These are phyloP conservation scores for Drosophila athabasca DNA, from an alignment of 1,140 invertebrate species.

Conservation along the genomic window DNA sequence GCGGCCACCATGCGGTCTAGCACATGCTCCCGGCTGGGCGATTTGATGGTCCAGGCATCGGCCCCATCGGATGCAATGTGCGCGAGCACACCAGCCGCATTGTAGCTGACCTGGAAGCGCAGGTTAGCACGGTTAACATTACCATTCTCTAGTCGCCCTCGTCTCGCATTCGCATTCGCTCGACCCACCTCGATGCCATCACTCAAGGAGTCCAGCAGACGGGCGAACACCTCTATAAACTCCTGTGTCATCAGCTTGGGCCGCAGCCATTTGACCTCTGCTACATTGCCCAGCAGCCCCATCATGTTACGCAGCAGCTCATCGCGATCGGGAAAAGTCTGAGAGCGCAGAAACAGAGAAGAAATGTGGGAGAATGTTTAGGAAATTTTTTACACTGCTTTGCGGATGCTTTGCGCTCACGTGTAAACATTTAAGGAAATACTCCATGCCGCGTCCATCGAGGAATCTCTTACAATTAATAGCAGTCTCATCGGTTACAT, in stretches of 20 bases:
- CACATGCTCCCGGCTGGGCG: constrained; percentile 89
- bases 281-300: constrained; percentile 97
- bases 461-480: constrained; percentile 96
- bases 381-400: not conserved
- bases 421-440: constrained; percentile 93
- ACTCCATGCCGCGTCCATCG: constrained; percentile 92
- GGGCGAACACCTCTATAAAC: constrained; percentile 94
- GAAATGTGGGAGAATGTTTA: not conserved
- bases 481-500: constrained; percentile 98
- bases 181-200: constrained; percentile 95
- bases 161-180: constrained; percentile 26
- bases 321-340: constrained; percentile 94
- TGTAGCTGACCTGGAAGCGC: constrained; percentile 93
- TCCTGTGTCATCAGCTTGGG: constrained; percentile 92
- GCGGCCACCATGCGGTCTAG: constrained; percentile 90
- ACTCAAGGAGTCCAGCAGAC: constrained; percentile 91
- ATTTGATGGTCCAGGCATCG: constrained; percentile 90
- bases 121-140: constrained; percentile 69
- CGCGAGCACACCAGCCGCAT: constrained; percentile 97
- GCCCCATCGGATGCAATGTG: constrained; percentile 97
- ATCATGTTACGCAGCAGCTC: constrained; percentile 98
- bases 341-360: constrained; percentile 44
- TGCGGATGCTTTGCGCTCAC: constrained; percentile 84
- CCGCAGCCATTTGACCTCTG: constrained; percentile 94
- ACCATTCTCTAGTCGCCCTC: constrained; percentile 55